Base-by-base conservation (phyloP, 2,113 vertebrate genomes). In the Colius striatus region DNA sequence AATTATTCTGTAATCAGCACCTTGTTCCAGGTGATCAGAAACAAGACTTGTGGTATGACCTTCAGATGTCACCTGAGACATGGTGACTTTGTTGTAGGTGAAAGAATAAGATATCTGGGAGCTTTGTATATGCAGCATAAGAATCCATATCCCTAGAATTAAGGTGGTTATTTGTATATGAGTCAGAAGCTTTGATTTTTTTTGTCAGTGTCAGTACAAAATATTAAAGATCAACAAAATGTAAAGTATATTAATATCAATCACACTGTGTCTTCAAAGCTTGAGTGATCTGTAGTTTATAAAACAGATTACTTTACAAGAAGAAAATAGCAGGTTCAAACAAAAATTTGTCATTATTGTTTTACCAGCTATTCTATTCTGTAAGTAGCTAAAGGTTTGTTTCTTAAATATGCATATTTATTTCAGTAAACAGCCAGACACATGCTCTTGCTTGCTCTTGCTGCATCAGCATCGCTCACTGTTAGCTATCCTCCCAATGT, bases 401-500 rank as follows among this genome's bases (percentile, higher is more conserved):
- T 67, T 38, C 29, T 67, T 84, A 63, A 78, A 45, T 68, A 26
- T 3, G 5, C 12, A 16, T 84, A 75, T 94, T 78, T 11, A 22
- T 72, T 71, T 92, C 57, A 78, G 32, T 34, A 36, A 61, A n/a
- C 7, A 1, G 11, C 43, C 34, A 71, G 26, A 36, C 9, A 51
- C 50, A 19, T 58, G 9, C 27, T n/a, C 32, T 53, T 29, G 8
- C 27, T 54, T 74, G 19, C 6, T 66, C 3, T 48, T 32, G 8
- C 21, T 58, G 6, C 43, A 21, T 82, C 6, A 79, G 1, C 4
- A 3, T 15, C 3, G 2, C 25, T 30, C 3, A 0, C 11, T 79
- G 8, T 58, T 4, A 3, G 15, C 19, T 50, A 10, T 36, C 57
- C 57, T 63, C n/a, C 58, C 0, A 2, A 23, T 16, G 11, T 2